A percentile compares a stretch with the other conserved stretches of the same genome.
These are phyloP conservation scores for Oncorhynchus mykiss DNA, from an alignment of 2,113 vertebrate species.

Conservation along the genomic window DNA sequence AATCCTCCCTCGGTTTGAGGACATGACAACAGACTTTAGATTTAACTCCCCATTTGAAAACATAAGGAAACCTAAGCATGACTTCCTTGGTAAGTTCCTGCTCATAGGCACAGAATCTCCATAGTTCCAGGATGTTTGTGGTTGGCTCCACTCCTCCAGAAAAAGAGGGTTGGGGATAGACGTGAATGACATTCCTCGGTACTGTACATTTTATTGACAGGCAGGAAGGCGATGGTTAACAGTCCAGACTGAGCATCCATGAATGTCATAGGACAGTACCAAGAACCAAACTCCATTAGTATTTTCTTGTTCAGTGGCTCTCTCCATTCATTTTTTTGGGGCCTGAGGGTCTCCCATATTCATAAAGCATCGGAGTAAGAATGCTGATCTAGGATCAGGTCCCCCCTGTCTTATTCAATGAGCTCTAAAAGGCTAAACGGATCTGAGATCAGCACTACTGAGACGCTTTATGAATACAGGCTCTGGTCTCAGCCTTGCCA, in stretches of 20 bases:
- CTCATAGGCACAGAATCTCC: background rate
- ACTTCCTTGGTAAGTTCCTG: background rate
- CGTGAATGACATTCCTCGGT: conserved; percentile 32
- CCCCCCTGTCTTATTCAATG: too few relatives aligned
- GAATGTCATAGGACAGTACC: background rate
- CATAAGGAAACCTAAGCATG: background rate
- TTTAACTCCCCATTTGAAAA: background rate
- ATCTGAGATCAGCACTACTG: too few relatives aligned
- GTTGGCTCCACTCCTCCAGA: background rate
- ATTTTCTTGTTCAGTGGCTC: background rate
- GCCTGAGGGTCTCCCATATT: too few relatives aligned
- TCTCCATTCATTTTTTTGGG: background rate
- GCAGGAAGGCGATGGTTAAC: conserved; percentile 23
- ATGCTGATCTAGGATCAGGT: too few relatives aligned
- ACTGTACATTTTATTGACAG: conserved; percentile 42
- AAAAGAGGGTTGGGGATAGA: conserved; percentile 8
- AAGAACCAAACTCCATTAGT: background rate
- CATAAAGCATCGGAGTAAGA: too few relatives aligned
- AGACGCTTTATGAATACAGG: too few relatives aligned
- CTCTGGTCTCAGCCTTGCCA: too few relatives aligned
- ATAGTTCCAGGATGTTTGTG: background rate
- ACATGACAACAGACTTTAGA: background rate
- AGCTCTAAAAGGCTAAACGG: too few relatives aligned
- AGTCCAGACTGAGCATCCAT: background rate
- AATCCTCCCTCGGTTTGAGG: background rate